Conservation (phyloP, 2,888 invertebrate species). For the Parthenolecanium corni region DNA sequence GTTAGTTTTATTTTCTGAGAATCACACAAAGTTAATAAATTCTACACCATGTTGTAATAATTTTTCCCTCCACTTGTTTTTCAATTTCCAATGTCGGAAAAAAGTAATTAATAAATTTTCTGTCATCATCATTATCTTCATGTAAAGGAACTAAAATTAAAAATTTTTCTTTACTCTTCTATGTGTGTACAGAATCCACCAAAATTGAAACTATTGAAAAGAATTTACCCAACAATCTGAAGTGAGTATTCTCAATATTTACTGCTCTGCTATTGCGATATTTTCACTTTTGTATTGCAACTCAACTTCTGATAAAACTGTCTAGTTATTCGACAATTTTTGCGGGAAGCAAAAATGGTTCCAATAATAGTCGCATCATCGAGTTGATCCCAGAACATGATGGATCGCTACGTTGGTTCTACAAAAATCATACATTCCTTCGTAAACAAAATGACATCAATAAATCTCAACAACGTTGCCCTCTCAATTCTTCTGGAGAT, state of each 20-base stretch:
- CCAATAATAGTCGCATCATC: conserved; percentile 42
- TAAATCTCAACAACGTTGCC: not conserved
- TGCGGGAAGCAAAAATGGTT: conserved; percentile 42
- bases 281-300: not conserved
- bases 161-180: not conserved
- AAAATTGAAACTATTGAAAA: conserved; percentile 21
- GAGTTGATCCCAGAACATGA: conserved; percentile 32
- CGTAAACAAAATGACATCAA: conserved; percentile 7
- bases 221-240: conserved; percentile 3
- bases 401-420: conserved; percentile 36
- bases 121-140: too few relatives aligned
- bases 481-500: not conserved
- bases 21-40: too few relatives aligned
- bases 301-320: conserved; percentile 30
- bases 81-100: too few relatives aligned
- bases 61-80: too few relatives aligned
- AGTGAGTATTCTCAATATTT: not conserved
- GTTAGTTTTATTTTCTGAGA: too few relatives aligned
- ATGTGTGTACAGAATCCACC: conserved; percentile 1
- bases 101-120: too few relatives aligned
- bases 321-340: conserved; percentile 43
- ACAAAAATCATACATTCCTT: conserved; percentile 35
- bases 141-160: too few relatives aligned
- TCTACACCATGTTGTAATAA: too few relatives aligned
- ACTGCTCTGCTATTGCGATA: not conserved